Conservation (phyloP, 1,140 invertebrate species). For the Ladona fulva region DNA sequence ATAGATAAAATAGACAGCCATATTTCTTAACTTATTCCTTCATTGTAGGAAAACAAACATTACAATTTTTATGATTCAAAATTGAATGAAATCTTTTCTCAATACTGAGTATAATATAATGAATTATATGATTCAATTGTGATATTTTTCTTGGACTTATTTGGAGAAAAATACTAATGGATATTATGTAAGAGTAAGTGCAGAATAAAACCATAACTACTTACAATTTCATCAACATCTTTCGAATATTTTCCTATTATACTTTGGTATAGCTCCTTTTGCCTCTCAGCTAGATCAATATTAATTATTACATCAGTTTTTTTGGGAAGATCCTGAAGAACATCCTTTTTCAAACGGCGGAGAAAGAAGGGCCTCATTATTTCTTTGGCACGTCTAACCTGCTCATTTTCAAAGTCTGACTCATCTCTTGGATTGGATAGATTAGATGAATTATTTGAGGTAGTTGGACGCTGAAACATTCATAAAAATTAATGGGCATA, state of each 20-base stretch:
- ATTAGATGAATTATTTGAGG: neutral
- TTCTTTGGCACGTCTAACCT: slow-evolving; percentile 83
- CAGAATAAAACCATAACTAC: neutral
- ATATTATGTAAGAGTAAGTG: too few species aligned
- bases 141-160: too few species aligned
- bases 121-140: too few species aligned
- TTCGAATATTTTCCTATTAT: slow-evolving; percentile 31
- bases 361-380: slow-evolving; percentile 96
- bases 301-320: slow-evolving; percentile 62
- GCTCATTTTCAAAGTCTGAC: slow-evolving; percentile 66
- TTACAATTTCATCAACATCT: neutral
- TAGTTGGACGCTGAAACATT: neutral
- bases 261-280: slow-evolving; percentile 63
- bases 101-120: too few species aligned
- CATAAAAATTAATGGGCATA: too few species aligned
- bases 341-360: slow-evolving; percentile 77
- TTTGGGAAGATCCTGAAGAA: slow-evolving; percentile 68
- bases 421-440: neutral
- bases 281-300: slow-evolving; percentile 56
- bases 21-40: too few species aligned
- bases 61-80: too few species aligned
- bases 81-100: too few species aligned
- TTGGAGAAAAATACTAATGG: too few species aligned
- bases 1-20: too few species aligned
- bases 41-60: too few species aligned